Conservation (phyloP, 2,113 vertebrate species). For the Atrichornis clamosus region DNA sequence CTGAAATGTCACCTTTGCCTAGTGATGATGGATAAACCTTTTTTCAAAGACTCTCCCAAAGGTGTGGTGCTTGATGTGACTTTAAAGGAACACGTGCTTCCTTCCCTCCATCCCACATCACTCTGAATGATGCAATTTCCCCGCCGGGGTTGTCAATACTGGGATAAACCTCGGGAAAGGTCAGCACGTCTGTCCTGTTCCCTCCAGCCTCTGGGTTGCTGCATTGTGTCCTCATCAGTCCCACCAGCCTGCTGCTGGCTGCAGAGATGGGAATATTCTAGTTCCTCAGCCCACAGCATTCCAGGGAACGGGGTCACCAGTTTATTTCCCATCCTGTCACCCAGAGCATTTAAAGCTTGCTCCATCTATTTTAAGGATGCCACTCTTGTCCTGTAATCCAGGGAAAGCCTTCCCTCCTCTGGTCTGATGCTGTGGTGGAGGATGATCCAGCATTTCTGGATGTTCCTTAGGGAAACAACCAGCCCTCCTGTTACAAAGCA, state of each 20-base stretch:
- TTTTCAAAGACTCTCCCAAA: not conserved
- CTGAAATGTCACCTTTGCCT: not conserved
- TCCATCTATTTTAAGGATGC: not conserved
- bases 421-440: not conserved
- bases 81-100: not conserved
- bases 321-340: not conserved
- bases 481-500: not conserved
- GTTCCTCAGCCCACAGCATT: not conserved
- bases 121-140: not conserved
- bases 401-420: not conserved
- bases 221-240: not conserved
- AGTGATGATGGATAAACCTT: not conserved
- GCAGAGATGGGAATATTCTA: not conserved
- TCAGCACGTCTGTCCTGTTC: not conserved
- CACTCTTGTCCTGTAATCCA: no score
- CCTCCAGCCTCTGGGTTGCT: not conserved
- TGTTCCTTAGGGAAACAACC: not conserved
- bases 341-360: not conserved
- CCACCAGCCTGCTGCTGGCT: not conserved
- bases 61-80: not conserved
- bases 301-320: not conserved
- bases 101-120: fast-evolving
- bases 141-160: fast-evolving
- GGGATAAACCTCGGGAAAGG: not conserved
- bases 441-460: fast-evolving